Evolutionary conservation across 2,797 vertebrate species (phyloP).

Genomic region (Amazona ochrocephala): DNA sequence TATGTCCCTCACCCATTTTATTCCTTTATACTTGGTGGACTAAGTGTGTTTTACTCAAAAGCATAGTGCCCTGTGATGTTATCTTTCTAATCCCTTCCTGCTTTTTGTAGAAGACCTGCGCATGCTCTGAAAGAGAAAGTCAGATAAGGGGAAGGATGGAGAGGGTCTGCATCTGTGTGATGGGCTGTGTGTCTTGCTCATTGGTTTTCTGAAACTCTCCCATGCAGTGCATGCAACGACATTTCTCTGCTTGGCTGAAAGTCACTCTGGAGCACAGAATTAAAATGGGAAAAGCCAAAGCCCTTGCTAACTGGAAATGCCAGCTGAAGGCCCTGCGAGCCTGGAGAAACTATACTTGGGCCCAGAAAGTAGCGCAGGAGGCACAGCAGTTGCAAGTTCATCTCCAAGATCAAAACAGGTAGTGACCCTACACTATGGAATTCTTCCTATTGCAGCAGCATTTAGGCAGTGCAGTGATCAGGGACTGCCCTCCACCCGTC

Average conservation of each 20-base stretch:
- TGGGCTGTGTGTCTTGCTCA: not conserved
- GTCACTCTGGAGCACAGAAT: constrained; percentile 84
- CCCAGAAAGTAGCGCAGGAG: constrained; percentile 78
- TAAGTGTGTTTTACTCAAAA: not conserved
- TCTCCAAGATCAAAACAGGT: constrained; percentile 89
- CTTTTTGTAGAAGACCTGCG: not conserved
- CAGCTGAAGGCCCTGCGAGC: constrained; percentile 84
- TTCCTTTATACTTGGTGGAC: not conserved
- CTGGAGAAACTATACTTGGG: constrained; percentile 86
- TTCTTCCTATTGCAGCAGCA: not conserved
- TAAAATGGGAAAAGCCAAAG: constrained; percentile 86
- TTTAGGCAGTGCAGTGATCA: not conserved
- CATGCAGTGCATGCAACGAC: constrained; percentile 85
- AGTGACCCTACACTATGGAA: not conserved
- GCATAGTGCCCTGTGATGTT: not conserved
- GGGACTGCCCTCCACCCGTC: not conserved
- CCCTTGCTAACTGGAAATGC: constrained; percentile 89
- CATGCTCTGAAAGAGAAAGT: not conserved
- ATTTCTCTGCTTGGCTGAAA: constrained; percentile 92
- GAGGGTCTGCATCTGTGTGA: not conserved
- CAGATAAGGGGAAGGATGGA: not conserved
- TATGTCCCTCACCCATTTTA: not conserved
- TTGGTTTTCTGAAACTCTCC: constrained; percentile 57
- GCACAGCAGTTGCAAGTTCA: constrained; percentile 78
- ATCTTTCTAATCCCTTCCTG: not conserved